Evolutionary conservation across 2,113 vertebrate species (phyloP), one percentile per base, ranked within the genome.

Genomic region (Cynopterus brachyotis): DNA sequence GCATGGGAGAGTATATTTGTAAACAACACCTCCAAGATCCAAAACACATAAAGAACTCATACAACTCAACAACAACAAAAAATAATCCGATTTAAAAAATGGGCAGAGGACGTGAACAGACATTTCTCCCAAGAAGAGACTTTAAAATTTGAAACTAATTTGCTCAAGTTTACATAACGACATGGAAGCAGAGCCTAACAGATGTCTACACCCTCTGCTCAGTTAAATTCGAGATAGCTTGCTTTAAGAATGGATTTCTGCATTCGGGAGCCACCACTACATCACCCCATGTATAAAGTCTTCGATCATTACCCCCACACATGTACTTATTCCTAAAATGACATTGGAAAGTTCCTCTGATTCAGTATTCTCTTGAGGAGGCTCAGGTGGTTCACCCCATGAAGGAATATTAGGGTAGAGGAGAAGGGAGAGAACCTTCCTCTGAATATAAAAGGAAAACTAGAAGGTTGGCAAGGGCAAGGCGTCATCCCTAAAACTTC

Each of bases 321-420:
- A 11, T 19, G 5, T 13, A 20, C 9, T 32, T 17, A 47, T 47
- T 84, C 72, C 22, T 80, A 30, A 55, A 66, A 2, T 30, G 35
- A 16, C 9, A 32, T 28, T 76, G 70, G 28, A 57, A 87, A 90
- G 12, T 62, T 73, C 47, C 15, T 82, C 26, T 53, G 60, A 50
- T 20, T 93, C 55, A n/a, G 0, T 40, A 24, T 85, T 89, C 85
- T 12, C 5, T 8, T 70, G 84, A 55, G 42, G 28, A 83, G 35
- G 62, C 32, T 47, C 30, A 16, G 11, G 9, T 28, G 45, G 24
- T 20, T 64, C 16, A 53, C 22, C 15, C 24, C 37, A 81, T 20
- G 2, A 17, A 69, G 47, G 60, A 24, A 42, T 0, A 0, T 35
- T 40, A 9, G 37, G 55, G 32, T 4, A 7, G 6, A 0, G 6